Percentiles rank a stretch among this genome's conserved stretches.
phyloP scores from a whole-genome alignment of 2,113 vertebrate species.

The Anhinga anhinga region DNA sequence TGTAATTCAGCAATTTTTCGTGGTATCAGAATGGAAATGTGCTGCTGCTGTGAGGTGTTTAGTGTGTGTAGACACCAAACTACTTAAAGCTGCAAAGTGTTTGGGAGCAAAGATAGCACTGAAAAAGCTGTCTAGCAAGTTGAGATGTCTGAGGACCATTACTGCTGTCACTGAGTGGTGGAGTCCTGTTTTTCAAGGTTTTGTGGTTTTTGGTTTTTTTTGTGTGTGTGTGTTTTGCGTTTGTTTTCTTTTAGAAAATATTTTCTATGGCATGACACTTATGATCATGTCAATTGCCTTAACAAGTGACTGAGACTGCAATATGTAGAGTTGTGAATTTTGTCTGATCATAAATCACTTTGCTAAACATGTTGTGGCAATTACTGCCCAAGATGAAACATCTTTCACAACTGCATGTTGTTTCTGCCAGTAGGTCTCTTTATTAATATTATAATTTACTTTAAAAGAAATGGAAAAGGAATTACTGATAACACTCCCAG shows the following conservation, averaged over 20 bases:
- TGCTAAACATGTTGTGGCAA: not conserved
- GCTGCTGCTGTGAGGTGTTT: not conserved
- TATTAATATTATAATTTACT: not conserved
- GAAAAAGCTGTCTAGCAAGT: not conserved
- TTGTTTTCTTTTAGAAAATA: not conserved
- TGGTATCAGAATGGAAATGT: not conserved
- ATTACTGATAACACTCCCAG: not conserved
- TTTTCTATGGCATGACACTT: not conserved
- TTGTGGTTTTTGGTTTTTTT: too few relatives aligned
- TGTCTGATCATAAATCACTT: constrained; percentile 13
- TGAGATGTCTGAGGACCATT: not conserved
- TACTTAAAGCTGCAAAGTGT: not conserved
- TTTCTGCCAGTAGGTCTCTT: not conserved
- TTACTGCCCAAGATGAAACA: not conserved
- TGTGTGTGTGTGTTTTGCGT: too few relatives aligned
- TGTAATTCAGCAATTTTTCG: not conserved
- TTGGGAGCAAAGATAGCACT: not conserved
- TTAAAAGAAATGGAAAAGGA: not conserved
- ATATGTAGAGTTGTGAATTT: not conserved
- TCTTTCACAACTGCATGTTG: not conserved
- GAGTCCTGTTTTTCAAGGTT: not conserved
- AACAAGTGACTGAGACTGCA: not conserved
- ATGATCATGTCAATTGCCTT: not conserved
- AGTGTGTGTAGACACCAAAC: not conserved
- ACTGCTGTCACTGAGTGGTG: not conserved